phyloP scores from a whole-genome alignment of 1,140 invertebrate genomes.

The Brachionus plicatilis region DNA sequence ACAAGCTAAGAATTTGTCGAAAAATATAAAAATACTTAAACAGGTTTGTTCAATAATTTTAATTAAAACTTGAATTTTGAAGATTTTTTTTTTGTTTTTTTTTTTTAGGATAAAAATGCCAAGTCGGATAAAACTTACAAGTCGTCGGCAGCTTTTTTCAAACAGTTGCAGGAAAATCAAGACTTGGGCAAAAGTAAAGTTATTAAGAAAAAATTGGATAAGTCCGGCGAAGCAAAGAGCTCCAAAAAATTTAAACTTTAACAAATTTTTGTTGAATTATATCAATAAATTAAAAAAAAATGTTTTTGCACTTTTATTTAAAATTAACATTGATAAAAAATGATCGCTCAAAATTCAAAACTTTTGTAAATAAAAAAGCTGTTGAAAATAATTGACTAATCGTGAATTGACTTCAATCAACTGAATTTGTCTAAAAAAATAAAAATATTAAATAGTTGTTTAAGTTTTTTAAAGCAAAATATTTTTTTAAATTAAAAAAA shows the following conservation, averaged over 20 bases:
- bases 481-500: no score
- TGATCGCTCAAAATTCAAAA: no score
- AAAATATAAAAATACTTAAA: constrained; percentile 34
- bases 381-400: no score
- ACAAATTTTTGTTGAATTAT: not conserved
- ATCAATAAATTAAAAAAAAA: not conserved
- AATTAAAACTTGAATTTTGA: not conserved
- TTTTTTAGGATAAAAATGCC: constrained; percentile 16
- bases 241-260: constrained; percentile 32
- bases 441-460: no score
- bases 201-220: not conserved
- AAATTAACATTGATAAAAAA: no score
- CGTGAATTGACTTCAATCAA: no score
- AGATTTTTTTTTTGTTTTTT: not conserved
- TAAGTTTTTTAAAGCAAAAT: no score
- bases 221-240: not conserved
- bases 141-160: constrained; percentile 35
- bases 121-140: constrained; percentile 24
- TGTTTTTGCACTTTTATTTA: not conserved
- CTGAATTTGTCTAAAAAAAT: no score
- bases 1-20: constrained; percentile 36
- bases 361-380: no score
- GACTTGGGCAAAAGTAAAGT: constrained; percentile 15
- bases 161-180: constrained; percentile 31
- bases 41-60: not conserved